phyloP scores from a whole-genome alignment of 2,888 invertebrate species.

The Liposcelis brunnea region DNA sequence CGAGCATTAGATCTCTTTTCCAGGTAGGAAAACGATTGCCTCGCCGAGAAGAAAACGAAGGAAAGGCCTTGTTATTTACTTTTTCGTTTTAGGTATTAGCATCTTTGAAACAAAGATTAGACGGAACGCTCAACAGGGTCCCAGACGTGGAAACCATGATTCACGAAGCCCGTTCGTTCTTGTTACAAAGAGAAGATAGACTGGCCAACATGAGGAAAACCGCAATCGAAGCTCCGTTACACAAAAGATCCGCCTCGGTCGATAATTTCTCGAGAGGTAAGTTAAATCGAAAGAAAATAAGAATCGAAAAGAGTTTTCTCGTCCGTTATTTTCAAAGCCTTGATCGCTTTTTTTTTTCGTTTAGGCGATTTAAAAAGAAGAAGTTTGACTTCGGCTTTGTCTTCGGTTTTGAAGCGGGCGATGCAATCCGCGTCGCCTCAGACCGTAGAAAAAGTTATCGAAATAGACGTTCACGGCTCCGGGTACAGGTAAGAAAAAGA shows the following conservation, averaged over 20 bases:
- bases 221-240: slow-evolving; percentile 31
- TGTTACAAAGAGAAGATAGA: slow-evolving; percentile 62
- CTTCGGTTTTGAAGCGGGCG: slow-evolving; percentile 55
- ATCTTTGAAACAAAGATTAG: slow-evolving; percentile 70
- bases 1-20: slow-evolving; percentile 76
- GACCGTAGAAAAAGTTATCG: slow-evolving; percentile 4
- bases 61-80: slow-evolving; percentile 2
- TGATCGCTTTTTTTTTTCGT: slow-evolving; percentile 13
- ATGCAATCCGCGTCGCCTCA: slow-evolving; percentile 6
- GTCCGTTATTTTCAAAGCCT: background rate
- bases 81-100: slow-evolving; percentile 42
- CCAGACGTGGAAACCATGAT: slow-evolving; percentile 45
- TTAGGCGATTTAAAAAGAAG: slow-evolving; percentile 48
- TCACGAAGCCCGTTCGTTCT: slow-evolving; percentile 57
- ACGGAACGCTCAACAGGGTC: slow-evolving; percentile 48
- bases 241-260: slow-evolving; percentile 21
- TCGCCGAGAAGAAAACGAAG: background rate
- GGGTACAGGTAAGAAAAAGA: slow-evolving; percentile 12
- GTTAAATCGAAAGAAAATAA: slow-evolving; percentile 9
- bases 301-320: background rate
- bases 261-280: slow-evolving; percentile 27
- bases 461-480: slow-evolving; percentile 29
- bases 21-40: slow-evolving; percentile 49
- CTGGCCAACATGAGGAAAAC: slow-evolving; percentile 51
- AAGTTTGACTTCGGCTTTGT: slow-evolving; percentile 56